Percentiles rank a stretch among this genome's conserved stretches.
Conservation (phyloP, 1,140 invertebrate genomes). For the Anoplophora glabripennis region DNA sequence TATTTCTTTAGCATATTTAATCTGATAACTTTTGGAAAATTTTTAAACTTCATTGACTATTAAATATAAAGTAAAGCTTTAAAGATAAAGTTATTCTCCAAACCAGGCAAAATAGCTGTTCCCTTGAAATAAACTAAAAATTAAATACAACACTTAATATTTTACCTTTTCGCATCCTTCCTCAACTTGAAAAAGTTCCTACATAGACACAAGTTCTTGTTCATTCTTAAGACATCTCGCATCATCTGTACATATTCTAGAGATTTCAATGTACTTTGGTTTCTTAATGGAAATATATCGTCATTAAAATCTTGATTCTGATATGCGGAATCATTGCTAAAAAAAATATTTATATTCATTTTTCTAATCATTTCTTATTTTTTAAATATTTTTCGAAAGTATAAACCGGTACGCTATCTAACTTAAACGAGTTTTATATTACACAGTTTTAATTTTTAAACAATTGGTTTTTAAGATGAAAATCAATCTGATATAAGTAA, state of each 20-base stretch:
- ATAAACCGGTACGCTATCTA: background rate
- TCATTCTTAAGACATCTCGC: conserved; percentile 81
- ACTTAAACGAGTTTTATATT: too few species aligned
- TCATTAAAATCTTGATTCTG: conserved; percentile 43
- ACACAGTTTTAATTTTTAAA: too few species aligned
- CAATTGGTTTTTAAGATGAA: too few species aligned
- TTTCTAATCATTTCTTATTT: background rate
- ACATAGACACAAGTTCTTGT: conserved; percentile 93
- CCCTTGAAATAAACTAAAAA: too few species aligned
- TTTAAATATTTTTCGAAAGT: background rate
- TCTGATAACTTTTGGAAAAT: too few species aligned
- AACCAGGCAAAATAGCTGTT: too few species aligned
- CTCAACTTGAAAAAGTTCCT: conserved; percentile 86
- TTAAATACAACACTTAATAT: background rate
- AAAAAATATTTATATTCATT: conserved; percentile 13
- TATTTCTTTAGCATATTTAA: too few species aligned
- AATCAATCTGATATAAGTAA: too few species aligned
- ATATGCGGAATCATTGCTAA: conserved; percentile 50
- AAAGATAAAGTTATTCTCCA: too few species aligned
- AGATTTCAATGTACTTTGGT: conserved; percentile 46
- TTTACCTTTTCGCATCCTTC: conserved; percentile 67
- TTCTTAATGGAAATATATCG: conserved; percentile 49
- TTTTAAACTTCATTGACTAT: too few species aligned
- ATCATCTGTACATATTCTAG: conserved; percentile 89
- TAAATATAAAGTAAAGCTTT: too few species aligned